Conservation (phyloP, 1,140 invertebrate genomes). For the Drosophila biarmipes region DNA sequence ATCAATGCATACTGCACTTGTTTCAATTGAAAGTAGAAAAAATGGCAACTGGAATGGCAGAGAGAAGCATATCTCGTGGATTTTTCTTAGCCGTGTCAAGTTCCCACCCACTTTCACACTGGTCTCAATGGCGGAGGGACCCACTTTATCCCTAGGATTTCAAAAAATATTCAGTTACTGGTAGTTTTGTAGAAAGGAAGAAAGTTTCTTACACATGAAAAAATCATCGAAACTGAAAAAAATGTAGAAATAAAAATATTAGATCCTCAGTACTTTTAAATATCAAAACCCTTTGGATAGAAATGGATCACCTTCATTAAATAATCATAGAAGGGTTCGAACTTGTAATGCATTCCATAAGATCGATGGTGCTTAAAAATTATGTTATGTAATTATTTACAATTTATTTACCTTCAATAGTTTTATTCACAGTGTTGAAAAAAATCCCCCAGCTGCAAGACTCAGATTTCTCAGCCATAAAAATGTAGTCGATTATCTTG, state of each 20-base stretch:
- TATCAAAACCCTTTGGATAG: no score
- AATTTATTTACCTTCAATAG: no score
- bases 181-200: background rate
- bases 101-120: constrained; percentile 5
- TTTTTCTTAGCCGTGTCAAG: constrained; percentile 19
- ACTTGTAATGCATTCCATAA: no score
- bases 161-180: background rate
- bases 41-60: background rate
- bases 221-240: background rate
- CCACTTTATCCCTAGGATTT: background rate
- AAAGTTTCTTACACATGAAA: background rate
- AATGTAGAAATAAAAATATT: no score
- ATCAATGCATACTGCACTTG: constrained; percentile 48
- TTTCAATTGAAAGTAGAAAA: constrained; percentile 25
- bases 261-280: no score
- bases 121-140: background rate
- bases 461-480: constrained; percentile 12
- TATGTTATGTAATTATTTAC: no score
- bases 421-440: constrained; percentile 1
- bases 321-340: no score
- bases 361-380: no score
- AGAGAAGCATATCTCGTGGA: constrained; percentile 11
- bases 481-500: constrained; percentile 36
- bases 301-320: no score
- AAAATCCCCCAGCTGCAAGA: no score